These are phyloP conservation scores for Cromileptes altivelis DNA, from an alignment of 2,113 vertebrate genomes.

Conservation along the genomic window DNA sequence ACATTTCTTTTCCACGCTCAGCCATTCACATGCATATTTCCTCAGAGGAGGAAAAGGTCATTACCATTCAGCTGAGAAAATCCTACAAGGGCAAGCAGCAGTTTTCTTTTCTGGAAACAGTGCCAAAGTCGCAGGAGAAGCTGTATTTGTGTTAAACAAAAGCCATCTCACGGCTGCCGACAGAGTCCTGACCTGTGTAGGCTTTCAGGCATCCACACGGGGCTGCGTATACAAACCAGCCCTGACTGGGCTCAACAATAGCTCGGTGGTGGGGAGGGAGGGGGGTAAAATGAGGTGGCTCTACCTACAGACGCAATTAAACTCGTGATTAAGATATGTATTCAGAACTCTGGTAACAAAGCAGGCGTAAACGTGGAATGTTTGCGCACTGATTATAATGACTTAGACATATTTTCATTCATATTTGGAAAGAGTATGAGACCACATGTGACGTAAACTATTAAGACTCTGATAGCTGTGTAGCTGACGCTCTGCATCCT, in stretches of 20 bases:
- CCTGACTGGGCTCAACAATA: slow-evolving; percentile 42
- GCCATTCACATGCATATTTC: slow-evolving; percentile 20
- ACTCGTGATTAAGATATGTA: background rate
- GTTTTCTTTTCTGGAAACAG: slow-evolving; percentile 45
- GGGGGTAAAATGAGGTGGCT: slow-evolving; percentile 30
- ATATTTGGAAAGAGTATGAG: background rate
- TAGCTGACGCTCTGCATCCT: background rate
- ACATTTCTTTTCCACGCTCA: background rate
- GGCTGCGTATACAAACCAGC: slow-evolving; percentile 33
- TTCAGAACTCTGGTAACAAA: too few species aligned
- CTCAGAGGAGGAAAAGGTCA: slow-evolving; percentile 43
- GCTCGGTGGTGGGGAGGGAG: background rate
- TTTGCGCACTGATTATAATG: background rate
- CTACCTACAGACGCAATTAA: slow-evolving; percentile 12
- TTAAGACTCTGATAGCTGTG: background rate
- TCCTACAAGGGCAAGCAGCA: background rate
- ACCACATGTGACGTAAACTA: background rate
- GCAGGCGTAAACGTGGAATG: background rate
- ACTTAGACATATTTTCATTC: background rate
- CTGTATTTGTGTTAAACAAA: slow-evolving; percentile 67
- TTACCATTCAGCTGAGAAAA: slow-evolving; percentile 49
- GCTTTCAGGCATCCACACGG: slow-evolving; percentile 68
- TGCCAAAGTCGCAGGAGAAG: slow-evolving; percentile 59
- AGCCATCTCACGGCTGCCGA: slow-evolving; percentile 50
- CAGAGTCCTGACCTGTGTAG: slow-evolving; percentile 69